Evolutionary conservation across 2,797 vertebrate genomes (phyloP).

Genomic region (Hozukius guyotensis): DNA sequence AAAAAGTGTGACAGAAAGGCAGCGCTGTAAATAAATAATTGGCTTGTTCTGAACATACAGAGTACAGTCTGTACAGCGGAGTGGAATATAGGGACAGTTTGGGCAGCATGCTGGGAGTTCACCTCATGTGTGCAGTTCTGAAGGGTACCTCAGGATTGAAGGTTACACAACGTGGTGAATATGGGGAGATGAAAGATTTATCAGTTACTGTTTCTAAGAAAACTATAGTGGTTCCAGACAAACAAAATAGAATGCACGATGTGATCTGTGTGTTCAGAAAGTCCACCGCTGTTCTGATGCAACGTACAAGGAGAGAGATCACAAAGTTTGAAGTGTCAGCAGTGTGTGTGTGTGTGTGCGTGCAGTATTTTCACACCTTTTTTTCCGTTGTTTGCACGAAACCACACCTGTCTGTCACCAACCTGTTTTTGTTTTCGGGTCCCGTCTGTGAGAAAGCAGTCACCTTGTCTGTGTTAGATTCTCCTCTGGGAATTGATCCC

Average conservation of each 20-base stretch:
- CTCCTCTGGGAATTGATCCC: slow-evolving; percentile 25
- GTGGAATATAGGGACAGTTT: slow-evolving; percentile 5
- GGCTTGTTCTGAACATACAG: slow-evolving; percentile 35
- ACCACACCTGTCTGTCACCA: slow-evolving; percentile 33
- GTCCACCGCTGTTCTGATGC: not conserved
- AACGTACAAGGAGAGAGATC: not conserved
- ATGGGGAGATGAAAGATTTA: slow-evolving; percentile 19
- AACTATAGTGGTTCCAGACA: slow-evolving; percentile 5
- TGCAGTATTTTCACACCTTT: not conserved
- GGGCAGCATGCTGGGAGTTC: slow-evolving; percentile 40
- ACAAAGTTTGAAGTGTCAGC: not conserved
- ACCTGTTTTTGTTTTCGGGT: slow-evolving; percentile 21
- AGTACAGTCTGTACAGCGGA: slow-evolving; percentile 18
- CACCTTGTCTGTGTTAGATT: slow-evolving; percentile 18
- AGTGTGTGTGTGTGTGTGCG: not conserved
- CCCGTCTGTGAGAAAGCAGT: slow-evolving; percentile 13
- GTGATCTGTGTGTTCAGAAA: not conserved
- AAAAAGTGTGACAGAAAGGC: slow-evolving; percentile 50
- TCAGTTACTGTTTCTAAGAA: slow-evolving; percentile 17
- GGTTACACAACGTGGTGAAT: slow-evolving; percentile 25
- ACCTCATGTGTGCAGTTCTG: slow-evolving; percentile 11
- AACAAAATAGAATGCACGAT: slow-evolving; percentile 3
- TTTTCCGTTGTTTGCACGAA: not conserved
- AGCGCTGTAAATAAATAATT: slow-evolving; percentile 72
- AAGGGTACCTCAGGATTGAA: slow-evolving; percentile 9